phyloP scores from a whole-genome alignment of 1,140 invertebrate genomes.

The Tetragonula clypearis region DNA sequence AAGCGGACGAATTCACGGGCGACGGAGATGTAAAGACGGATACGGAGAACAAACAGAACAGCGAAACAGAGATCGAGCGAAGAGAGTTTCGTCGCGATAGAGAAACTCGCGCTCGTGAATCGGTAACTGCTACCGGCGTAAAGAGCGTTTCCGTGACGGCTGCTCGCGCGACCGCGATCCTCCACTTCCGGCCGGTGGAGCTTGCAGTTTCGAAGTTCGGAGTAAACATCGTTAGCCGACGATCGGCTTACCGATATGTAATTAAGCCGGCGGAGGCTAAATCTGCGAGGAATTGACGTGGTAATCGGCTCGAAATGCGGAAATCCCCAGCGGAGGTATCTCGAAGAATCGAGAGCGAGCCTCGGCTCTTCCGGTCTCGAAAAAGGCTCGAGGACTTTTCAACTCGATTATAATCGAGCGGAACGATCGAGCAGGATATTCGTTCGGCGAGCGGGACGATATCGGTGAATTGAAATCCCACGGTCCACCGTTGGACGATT shows the following conservation, averaged over 20 bases:
- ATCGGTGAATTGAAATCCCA: not conserved
- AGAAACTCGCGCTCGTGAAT: not conserved
- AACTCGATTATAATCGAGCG: constrained; percentile 18
- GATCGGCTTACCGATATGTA: constrained; percentile 60
- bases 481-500: not conserved
- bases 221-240: constrained; percentile 63
- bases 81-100: too few species aligned
- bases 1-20: constrained; percentile 5
- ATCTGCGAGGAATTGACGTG: constrained; percentile 32
- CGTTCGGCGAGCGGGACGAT: not conserved
- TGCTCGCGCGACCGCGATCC: constrained; percentile 17
- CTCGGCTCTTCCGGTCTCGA: not conserved
- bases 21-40: constrained; percentile 2
- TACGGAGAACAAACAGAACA: constrained; percentile 17
- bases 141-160: constrained; percentile 34
- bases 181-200: constrained; percentile 31
- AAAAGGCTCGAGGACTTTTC: not conserved
- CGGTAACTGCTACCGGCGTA: constrained; percentile 27
- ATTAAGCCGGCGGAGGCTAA: constrained; percentile 57
- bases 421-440: constrained; percentile 2
- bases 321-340: not conserved
- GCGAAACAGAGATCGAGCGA: not conserved
- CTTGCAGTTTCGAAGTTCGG: constrained; percentile 53
- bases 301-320: constrained; percentile 47
- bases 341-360: constrained; percentile 13